These are phyloP conservation scores for Eristalis intricaria DNA, from an alignment of 2,888 invertebrate genomes.

Conservation along the genomic window DNA sequence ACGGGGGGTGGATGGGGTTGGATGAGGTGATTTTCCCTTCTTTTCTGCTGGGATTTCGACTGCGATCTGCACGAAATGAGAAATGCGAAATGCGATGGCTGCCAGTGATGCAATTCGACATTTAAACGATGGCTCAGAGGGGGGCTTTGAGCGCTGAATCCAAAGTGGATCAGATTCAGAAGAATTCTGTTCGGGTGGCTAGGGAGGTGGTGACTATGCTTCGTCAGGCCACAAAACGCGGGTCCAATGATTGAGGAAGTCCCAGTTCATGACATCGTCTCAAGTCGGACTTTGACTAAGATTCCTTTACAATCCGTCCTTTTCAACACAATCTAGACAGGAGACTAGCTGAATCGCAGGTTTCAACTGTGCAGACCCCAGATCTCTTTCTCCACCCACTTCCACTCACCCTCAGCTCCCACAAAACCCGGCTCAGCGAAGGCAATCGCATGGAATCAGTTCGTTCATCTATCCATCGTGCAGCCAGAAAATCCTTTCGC, in stretches of 20 bases:
- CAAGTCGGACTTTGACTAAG: no score
- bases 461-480: slow-evolving; percentile 12
- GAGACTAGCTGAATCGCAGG: no score
- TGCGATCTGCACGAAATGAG: background rate
- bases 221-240: no score
- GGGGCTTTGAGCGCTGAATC: background rate
- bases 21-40: slow-evolving; percentile 18
- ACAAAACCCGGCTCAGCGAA: slow-evolving; percentile 30
- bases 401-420: background rate
- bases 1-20: background rate
- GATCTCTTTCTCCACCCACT: no score
- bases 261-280: no score
- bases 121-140: background rate
- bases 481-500: slow-evolving; percentile 11
- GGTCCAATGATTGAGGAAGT: no score
- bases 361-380: no score
- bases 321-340: no score
- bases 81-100: background rate
- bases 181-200: no score
- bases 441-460: slow-evolving; percentile 46
- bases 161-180: no score
- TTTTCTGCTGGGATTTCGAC: slow-evolving; percentile 13
- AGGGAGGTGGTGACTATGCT: no score
- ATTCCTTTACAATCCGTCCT: no score
- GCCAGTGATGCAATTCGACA: slow-evolving; percentile 13